These are phyloP conservation scores for Nymphalis io DNA, from an alignment of 1,140 invertebrate species.

Conservation along the genomic window DNA sequence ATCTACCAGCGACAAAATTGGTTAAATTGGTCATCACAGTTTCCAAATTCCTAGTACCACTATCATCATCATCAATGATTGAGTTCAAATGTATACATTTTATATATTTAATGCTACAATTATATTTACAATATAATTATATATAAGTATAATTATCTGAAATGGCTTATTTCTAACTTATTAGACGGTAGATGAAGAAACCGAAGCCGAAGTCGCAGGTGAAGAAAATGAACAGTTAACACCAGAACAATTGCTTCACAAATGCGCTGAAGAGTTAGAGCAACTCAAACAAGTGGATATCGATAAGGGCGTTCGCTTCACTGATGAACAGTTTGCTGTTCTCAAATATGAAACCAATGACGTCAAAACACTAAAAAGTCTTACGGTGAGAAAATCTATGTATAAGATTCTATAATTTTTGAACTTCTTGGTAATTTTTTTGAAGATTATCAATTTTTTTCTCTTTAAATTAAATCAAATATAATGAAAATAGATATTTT, in stretches of 20 bases:
- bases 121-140: too few species aligned
- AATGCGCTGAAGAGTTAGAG: conserved; percentile 64
- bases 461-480: too few species aligned
- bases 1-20: background rate
- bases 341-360: conserved; percentile 83
- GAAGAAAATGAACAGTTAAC: conserved; percentile 59
- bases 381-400: conserved; percentile 75
- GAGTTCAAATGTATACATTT: too few species aligned
- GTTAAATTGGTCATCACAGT: too few species aligned
- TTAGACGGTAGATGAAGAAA: conserved; percentile 61
- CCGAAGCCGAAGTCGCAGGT: conserved; percentile 48
- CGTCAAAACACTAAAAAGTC: conserved; percentile 82
- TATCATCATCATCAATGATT: too few species aligned
- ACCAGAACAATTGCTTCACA: conserved; percentile 55
- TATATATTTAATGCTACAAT: too few species aligned
- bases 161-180: too few species aligned
- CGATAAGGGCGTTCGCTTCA: conserved; percentile 78
- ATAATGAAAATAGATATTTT: too few species aligned
- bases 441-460: too few species aligned
- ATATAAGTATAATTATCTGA: too few species aligned
- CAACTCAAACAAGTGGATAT: conserved; percentile 73
- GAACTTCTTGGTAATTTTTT: too few species aligned
- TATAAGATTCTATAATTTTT: background rate
- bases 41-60: too few species aligned
- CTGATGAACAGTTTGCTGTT: conserved; percentile 80